A percentile compares a stretch with the other conserved stretches of the same genome.
These are phyloP conservation scores for Petrocephalus microphthalmus DNA, from an alignment of 2,113 vertebrate genomes.

Conservation along the genomic window DNA sequence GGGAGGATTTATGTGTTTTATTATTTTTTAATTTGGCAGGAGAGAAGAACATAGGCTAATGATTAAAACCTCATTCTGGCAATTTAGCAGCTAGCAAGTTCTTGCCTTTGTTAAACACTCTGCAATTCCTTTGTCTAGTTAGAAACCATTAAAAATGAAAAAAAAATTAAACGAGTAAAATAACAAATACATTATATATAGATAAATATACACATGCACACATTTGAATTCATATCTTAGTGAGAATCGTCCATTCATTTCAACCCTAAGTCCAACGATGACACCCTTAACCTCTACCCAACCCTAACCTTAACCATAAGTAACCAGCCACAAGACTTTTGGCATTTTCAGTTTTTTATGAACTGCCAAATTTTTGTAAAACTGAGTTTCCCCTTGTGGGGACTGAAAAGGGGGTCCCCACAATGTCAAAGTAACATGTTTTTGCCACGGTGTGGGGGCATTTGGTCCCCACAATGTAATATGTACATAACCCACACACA, in stretches of 20 bases:
- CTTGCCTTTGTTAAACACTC: neutral
- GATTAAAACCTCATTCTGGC: neutral
- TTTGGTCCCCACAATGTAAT: no score
- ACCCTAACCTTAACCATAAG: neutral
- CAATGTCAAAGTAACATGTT: neutral
- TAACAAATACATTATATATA: neutral
- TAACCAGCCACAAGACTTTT: neutral
- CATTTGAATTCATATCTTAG: neutral
- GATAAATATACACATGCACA: neutral
- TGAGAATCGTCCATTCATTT: neutral
- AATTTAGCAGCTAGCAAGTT: neutral
- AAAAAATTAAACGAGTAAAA: neutral
- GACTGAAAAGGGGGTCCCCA: neutral
- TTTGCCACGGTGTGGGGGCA: neutral
- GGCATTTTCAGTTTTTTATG: neutral
- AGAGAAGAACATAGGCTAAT: neutral
- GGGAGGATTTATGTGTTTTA: neutral
- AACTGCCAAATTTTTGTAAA: neutral
- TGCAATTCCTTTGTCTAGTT: neutral
- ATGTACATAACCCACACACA: neutral
- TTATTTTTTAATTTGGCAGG: constrained; percentile 6
- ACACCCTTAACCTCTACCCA: neutral
- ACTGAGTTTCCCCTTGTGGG: neutral
- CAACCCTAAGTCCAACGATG: no score
- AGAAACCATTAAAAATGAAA: neutral